These are phyloP conservation scores for Hedychridium roseum DNA, from an alignment of 2,888 invertebrate species.

Conservation along the genomic window DNA sequence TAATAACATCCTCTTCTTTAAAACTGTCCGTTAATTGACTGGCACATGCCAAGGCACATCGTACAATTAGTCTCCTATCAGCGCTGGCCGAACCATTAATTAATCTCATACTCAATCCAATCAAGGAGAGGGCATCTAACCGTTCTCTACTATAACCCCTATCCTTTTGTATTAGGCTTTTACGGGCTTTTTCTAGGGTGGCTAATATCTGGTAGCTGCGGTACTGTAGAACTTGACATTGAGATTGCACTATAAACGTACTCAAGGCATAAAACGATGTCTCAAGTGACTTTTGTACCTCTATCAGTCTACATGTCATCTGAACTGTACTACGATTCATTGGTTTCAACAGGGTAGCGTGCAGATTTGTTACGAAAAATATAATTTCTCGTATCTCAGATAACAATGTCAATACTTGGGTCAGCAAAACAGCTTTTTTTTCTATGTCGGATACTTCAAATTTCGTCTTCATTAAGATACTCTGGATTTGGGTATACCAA, in stretches of 20 bases:
- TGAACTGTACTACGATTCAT: conserved; percentile 80
- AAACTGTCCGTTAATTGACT: conserved; percentile 58
- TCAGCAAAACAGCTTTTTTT: conserved; percentile 65
- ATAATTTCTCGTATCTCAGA: conserved; percentile 65
- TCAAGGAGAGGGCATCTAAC: conserved; percentile 54
- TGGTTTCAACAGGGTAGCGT: conserved; percentile 75
- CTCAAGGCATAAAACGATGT: conserved; percentile 75
- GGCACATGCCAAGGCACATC: conserved; percentile 74
- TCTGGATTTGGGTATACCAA: conserved; percentile 61
- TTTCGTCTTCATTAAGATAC: conserved; percentile 71
- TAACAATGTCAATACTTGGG: conserved; percentile 65
- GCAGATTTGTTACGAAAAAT: conserved; percentile 75
- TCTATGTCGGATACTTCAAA: conserved; percentile 53
- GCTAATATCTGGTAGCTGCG: conserved; percentile 78
- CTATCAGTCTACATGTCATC: conserved; percentile 81
- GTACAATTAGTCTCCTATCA: conserved; percentile 72
- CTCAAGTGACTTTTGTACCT: conserved; percentile 81
- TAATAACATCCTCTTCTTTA: conserved; percentile 65
- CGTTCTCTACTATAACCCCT: conserved; percentile 53
- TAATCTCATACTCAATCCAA: conserved; percentile 51
- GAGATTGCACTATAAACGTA: conserved; percentile 75
- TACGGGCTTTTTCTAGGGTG: conserved; percentile 73
- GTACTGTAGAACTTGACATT: conserved; percentile 82
- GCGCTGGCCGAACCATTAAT: conserved; percentile 67
- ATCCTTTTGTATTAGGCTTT: conserved; percentile 50